Evolutionary conservation across 2,888 invertebrate genomes (phyloP), one percentile per base, ranked within the genome.

Genomic region (Meiosimyza decipiens): DNA sequence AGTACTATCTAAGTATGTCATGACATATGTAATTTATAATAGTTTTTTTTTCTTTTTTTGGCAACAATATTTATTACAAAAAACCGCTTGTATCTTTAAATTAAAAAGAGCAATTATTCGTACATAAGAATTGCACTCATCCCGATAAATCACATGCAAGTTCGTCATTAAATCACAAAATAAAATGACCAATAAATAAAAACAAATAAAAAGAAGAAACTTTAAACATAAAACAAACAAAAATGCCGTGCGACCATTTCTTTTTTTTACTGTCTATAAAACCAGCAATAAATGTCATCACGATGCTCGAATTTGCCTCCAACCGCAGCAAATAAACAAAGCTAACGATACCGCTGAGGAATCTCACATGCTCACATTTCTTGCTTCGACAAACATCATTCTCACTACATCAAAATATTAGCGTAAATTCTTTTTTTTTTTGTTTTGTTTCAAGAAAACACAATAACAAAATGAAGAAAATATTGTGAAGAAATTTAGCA

Each of bases 21-120:
- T 40, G 40, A 40, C 40, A 40, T 40, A 73, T 73, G 74, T 74
- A 76, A 76, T 76, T 74, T 69, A 74, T 74, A 73, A 67, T 67
- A 47, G 69, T 33, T 63, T 68, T 71, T 70, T 51, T 57, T 71
- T 71, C 70, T 64, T 62, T 49, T 47, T 63, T 54, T 28, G 51
- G 16, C 66, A 72, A 67, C 52, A 13, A 12, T 51, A 13, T 66
- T 52, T 40, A 40, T 40, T 40, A 40, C 40, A 6, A 40, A 40
- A 40, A 40, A 40, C 40, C 40, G 9, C 40, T 7, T 9, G 9
- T 40, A 40, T 40, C 40, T 40, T 40, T 9, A 62, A 28, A 67
- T 12, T 71, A 40, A 60, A 59, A 6, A 12, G 15, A 16, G 28
- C 11, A 13, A 33, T 49, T 22, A 22, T 22, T 3, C 28, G 28